Evolutionary conservation across 2,113 vertebrate genomes (phyloP).

Genomic region (Mesembrinibis cayennensis): DNA sequence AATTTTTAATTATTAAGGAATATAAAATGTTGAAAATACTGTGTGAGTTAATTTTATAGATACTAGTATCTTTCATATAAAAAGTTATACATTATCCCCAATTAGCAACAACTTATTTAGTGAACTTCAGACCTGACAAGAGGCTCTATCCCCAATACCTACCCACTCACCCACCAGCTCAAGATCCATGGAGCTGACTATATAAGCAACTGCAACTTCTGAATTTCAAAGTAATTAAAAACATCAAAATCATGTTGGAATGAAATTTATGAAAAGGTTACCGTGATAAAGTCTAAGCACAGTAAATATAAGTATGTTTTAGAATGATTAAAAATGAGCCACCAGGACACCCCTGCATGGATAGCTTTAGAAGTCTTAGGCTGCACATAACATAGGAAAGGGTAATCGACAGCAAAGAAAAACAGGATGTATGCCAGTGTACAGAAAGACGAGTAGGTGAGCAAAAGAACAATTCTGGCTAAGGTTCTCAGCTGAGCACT

Average conservation of each 20-base stretch:
- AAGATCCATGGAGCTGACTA: constrained; percentile 35
- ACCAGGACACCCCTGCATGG: background rate
- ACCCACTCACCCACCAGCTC: constrained; percentile 65
- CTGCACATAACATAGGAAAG: constrained; percentile 10
- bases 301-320: constrained; percentile 50
- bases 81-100: constrained; percentile 82
- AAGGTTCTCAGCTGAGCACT: background rate
- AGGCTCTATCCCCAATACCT: constrained; percentile 54
- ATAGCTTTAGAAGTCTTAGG: background rate
- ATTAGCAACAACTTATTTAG: constrained; percentile 67
- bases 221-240: constrained; percentile 36
- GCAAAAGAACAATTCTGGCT: background rate
- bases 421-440: background rate
- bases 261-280: constrained; percentile 47
- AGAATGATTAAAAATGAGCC: constrained; percentile 15
- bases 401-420: constrained; percentile 19
- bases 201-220: constrained; percentile 41
- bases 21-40: constrained; percentile 91
- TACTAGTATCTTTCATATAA: constrained; percentile 85
- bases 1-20: constrained; percentile 76
- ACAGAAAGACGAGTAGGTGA: background rate
- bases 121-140: constrained; percentile 55
- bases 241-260: constrained; percentile 52
- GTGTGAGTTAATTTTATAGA: constrained; percentile 84
- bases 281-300: constrained; percentile 16